Evolutionary conservation across 2,113 vertebrate species (phyloP), one percentile per base, ranked within the genome.

Genomic region (Pyxicephalus adspersus): DNA sequence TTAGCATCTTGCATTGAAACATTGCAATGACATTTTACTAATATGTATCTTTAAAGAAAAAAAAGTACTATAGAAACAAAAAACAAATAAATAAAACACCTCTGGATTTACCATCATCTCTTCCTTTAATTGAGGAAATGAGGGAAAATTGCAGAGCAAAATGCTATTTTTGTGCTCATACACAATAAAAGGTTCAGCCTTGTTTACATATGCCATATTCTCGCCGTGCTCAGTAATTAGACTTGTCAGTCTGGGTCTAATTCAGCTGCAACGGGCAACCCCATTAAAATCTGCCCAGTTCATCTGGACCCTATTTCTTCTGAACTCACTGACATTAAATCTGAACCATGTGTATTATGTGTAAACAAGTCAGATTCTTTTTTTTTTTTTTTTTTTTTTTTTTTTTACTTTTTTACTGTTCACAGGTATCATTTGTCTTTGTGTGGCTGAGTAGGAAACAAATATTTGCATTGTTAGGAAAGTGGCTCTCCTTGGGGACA

Each of bases 261-360:
- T 75, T 82, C 58, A 34, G 64, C 60, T 58, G 80, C 60, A 58
- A 38, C 58, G 54, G 71, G 20, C 51, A 66, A 73, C 70, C 68
- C 51, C 45, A 73, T 80, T 63, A 80, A 74, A 72, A 81, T 38
- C 29, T 38, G 26, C 51, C 45, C 70, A 65, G 52, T 75, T 74
- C 80, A 82, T 82, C 70, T 82, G 80, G 80, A 57, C 80, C 80
- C 52, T 66, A 82, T 82, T 82, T 82, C 64, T 82, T 66, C 80
- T 55, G 61, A 82, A 75, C 80, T 64, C 50, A 57, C 54, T 82
- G 80, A 82, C 71, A 75, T 74, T 75, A 75, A 82, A 82, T 82
- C 52, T 82, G 54, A 75, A 65, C 80, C 80, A 82, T 75, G 70
- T 82, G 80, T 65, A 74, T 65, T 34, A 81, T 71, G 70, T 81